Conservation (phyloP, 2,888 invertebrate species). For the Smittia aterrima region DNA sequence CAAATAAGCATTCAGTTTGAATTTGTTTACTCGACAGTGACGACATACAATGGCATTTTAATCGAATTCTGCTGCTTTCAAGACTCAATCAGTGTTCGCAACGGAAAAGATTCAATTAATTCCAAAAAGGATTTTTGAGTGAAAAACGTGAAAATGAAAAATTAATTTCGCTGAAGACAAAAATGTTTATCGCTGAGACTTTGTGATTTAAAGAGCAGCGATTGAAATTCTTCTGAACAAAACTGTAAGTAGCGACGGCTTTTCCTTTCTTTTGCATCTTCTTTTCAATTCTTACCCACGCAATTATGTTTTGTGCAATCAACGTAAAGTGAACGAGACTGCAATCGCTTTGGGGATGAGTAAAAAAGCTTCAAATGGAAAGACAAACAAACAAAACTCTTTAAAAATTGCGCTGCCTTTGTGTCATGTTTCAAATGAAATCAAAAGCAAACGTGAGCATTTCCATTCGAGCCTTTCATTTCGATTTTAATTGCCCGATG, state of each 20-base stretch:
- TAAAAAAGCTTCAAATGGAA: neutral
- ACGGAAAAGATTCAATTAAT: neutral
- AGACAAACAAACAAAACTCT: neutral
- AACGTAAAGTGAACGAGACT: neutral
- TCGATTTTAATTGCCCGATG: neutral
- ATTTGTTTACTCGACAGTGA: constrained; percentile 39
- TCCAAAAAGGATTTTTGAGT: neutral
- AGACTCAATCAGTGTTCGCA: neutral
- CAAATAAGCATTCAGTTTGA: constrained; percentile 40
- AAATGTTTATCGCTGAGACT: neutral
- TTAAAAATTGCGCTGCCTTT: neutral
- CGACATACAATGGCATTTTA: constrained; percentile 38
- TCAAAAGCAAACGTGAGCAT: neutral
- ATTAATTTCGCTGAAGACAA: neutral
- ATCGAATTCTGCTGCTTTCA: constrained; percentile 9
- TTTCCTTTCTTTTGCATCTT: neutral
- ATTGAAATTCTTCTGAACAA: neutral
- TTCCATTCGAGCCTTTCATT: neutral
- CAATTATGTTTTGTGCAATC: neutral
- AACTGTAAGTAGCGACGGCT: neutral
- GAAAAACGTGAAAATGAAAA: neutral
- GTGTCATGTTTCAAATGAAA: neutral
- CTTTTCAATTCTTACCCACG: neutral
- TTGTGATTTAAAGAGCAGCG: neutral
- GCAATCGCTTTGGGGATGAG: neutral